Evolutionary conservation across 2,797 vertebrate genomes (phyloP), one percentile per base, ranked within the genome.

Genomic region (Loriculus beryllinus): DNA sequence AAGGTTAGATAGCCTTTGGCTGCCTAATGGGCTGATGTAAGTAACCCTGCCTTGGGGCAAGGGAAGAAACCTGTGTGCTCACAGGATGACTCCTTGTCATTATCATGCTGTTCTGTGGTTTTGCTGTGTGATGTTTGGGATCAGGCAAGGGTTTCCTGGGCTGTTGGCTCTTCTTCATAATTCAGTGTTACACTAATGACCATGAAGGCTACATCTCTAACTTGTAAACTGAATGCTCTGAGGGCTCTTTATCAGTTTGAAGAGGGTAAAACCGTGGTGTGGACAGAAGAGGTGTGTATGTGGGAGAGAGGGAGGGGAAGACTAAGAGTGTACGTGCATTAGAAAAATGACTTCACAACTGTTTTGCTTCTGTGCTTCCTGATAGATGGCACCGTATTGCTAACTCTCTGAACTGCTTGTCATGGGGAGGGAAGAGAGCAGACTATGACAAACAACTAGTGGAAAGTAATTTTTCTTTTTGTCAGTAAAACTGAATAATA

Each of bases 401-500:
- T 89, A 45, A n/a, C 57, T 63, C 79, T 89, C 88, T 81, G 91
- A 81, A 89, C 62, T 81, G 77, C 74, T 88, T 86, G 77, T 92
- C 68, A 9, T 56, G 23, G 80, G 48, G 59, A 86, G 63, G 67
- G 77, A 88, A 71, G 63, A 76, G 80, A 94, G 39, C 80, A 92
- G 96, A 63, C 90, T 88, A 5, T 84, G 82, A 93, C 65, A 88
- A 92, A 88, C 90, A 90, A 39, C 86, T 72, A 67, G 56, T 31
- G 70, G 68, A 79, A 95, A 69, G 86, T 79, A 88, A 92, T 95
- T 95, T 94, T 95, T 94, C 93, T 96, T 93, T 79, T 40, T 95
- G 94, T 90, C 90, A 82, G 80, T 92, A 88, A 92, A 86, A 94
- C 1, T 94, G 90, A 84, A 86, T 95, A 95, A 92, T 78, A 67